Evolutionary conservation across 2,113 vertebrate genomes (phyloP), one percentile per base, ranked within the genome.

Genomic region (Benitochromis conjunctus): DNA sequence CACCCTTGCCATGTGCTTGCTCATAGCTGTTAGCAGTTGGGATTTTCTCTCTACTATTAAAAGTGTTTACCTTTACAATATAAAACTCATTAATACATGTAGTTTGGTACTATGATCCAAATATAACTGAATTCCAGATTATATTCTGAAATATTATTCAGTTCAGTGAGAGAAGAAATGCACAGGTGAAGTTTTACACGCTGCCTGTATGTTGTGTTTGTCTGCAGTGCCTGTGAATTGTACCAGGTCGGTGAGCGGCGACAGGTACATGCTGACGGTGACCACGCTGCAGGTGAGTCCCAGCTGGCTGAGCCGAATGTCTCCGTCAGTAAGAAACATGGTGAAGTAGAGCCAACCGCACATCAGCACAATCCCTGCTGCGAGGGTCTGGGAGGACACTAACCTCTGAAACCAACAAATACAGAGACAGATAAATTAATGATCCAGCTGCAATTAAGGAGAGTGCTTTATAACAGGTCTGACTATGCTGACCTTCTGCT

Each of bases 201-300:
- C 18, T 41, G 43, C 9, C 24, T 78, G 14, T 11, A 5, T 86
- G 14, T 29, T n/a, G 79, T 36, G 84, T 79, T 19, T 79, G 58
- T 57, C 26, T 87, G 83, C 21, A 21, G 6, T 55, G 51, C 5
- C 26, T 54, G 60, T 54, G 24, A 78, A 55, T 31, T 2, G 9
- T 88, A 99, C 98, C 97, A 99, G 94, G 92, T 98, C 97, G 0
- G 96, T 89, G 85, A 99, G 95, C 0, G 98, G 98, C 0, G 98
- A 99, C 84, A 99, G 88, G 95, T 99, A 99, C 98, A 99, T 99
- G 96, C 95, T 95, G 95, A 99, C 95, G 43, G 98, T 99, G 93
- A 98, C 96, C 88, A 96, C 2, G 14, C 97, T 98, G 96, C 98
- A 99, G 94, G 97, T 96, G 41, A 99, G 96, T 51, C 98, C 98